A percentile compares a stretch with the other conserved stretches of the same genome.
Conservation (phyloP, 2,113 vertebrate genomes). For the Columbina picui region DNA sequence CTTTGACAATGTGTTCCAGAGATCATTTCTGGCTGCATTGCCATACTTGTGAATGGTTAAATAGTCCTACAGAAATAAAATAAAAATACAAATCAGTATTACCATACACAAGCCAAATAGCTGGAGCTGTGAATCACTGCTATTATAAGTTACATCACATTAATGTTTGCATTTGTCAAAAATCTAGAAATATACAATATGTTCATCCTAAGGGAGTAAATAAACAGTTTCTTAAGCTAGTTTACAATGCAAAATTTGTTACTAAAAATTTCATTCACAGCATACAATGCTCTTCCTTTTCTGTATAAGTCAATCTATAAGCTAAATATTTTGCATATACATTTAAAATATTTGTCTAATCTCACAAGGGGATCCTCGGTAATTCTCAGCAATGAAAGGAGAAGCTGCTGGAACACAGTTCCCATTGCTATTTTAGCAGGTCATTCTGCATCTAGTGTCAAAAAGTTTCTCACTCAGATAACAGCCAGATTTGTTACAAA, state of each 20-base stretch:
- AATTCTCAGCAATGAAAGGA: background rate
- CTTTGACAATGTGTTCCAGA: constrained; percentile 92
- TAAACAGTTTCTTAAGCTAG: constrained; percentile 8
- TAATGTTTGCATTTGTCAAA: constrained; percentile 34
- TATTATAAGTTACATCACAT: constrained; percentile 24
- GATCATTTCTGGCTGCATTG: constrained; percentile 92
- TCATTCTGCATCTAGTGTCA: background rate
- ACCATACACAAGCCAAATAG: constrained; percentile 50
- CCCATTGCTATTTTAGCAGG: constrained; percentile 4
- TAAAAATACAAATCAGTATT: constrained; percentile 62
- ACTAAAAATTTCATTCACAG: background rate
- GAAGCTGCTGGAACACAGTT: background rate
- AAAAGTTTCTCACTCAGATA: background rate
- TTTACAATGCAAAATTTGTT: background rate
- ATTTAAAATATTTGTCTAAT: background rate
- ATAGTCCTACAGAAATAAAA: constrained; percentile 85
- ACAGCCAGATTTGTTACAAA: background rate
- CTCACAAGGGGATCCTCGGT: background rate
- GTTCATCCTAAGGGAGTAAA: constrained; percentile 17
- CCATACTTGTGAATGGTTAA: constrained; percentile 93
- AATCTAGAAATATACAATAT: constrained; percentile 18
- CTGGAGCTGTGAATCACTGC: constrained; percentile 8
- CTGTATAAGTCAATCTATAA: background rate
- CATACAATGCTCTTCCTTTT: background rate
- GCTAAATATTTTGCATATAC: constrained; percentile 1